A percentile compares a stretch with the other conserved stretches of the same genome.
Conservation (phyloP, 2,113 vertebrate species). For the Rhizomys pruinosus region DNA sequence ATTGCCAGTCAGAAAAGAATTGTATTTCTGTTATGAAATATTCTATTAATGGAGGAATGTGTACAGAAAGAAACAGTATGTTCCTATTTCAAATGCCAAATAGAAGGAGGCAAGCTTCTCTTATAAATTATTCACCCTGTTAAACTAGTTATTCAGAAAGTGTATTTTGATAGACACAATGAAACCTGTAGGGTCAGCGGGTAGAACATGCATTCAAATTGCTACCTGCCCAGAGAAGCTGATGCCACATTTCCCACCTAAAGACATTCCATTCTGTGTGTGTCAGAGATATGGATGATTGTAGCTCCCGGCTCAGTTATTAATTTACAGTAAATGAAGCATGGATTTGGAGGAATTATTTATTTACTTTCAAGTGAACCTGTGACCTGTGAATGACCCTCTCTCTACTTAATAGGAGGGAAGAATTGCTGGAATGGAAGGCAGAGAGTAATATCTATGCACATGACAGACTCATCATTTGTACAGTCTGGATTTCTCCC, state of each 20-base stretch:
- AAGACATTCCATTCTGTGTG: not conserved
- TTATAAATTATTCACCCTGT: conserved; percentile 35
- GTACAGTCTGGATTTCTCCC: not conserved
- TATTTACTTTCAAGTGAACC: conserved; percentile 72
- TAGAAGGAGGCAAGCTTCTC: not conserved
- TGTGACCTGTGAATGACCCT: conserved; percentile 63
- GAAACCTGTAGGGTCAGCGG: not conserved
- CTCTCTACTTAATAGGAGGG: conserved; percentile 60
- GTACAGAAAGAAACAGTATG: not conserved
- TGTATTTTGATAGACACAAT: not conserved
- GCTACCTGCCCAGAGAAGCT: conserved; percentile 1
- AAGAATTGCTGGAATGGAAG: conserved; percentile 57
- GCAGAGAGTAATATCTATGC: not conserved
- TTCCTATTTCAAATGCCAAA: not conserved
- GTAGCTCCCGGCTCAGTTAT: not conserved
- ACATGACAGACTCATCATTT: not conserved
- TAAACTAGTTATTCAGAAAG: conserved; percentile 40
- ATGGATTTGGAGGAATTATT: conserved; percentile 57
- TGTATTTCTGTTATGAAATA: not conserved
- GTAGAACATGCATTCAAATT: not conserved
- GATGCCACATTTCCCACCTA: not conserved
- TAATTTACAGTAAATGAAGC: conserved; percentile 70
- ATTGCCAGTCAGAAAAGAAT: not conserved
- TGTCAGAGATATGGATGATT: not conserved
- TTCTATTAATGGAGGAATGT: not conserved